phyloP scores from a whole-genome alignment of 2,888 invertebrate genomes.

The Fissipunctia ypsillon region DNA sequence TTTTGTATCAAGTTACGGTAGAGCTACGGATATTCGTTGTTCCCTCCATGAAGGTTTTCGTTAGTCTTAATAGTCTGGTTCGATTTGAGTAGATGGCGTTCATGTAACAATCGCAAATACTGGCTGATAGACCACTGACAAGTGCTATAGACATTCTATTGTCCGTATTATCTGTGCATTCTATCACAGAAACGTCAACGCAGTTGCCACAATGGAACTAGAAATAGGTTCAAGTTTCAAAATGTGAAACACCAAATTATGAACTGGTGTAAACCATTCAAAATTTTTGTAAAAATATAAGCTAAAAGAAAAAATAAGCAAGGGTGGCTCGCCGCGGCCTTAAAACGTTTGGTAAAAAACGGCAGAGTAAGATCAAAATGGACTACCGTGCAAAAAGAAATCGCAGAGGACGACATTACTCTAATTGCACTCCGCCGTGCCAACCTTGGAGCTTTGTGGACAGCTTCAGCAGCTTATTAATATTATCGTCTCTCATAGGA shows the following conservation, averaged over 20 bases:
- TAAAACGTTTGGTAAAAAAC: conserved; percentile 14
- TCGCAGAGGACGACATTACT: conserved; percentile 73
- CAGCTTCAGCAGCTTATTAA: conserved; percentile 74
- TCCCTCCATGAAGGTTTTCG: background rate
- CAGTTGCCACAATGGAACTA: background rate
- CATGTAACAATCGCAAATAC: conserved; percentile 17
- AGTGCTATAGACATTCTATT: background rate
- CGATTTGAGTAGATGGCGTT: conserved; percentile 49
- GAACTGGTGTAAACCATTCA: background rate
- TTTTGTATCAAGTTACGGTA: background rate
- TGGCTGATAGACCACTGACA: conserved; percentile 20
- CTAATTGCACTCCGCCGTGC: conserved; percentile 2
- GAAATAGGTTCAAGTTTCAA: conserved; percentile 12
- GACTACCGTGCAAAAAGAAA: conserved; percentile 75
- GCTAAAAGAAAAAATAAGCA: background rate
- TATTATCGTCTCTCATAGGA: conserved; percentile 76
- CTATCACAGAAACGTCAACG: too few species aligned
- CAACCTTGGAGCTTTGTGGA: conserved; percentile 68
- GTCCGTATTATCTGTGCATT: too few species aligned
- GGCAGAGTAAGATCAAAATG: conserved; percentile 70
- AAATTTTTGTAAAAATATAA: conserved; percentile 50
- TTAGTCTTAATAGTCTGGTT: conserved; percentile 33
- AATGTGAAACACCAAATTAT: conserved; percentile 28
- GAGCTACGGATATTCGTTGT: background rate
- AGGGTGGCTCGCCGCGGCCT: conserved; percentile 40